These are phyloP conservation scores for Lucilia cuprina DNA, from an alignment of 1,140 invertebrate species.

Conservation along the genomic window DNA sequence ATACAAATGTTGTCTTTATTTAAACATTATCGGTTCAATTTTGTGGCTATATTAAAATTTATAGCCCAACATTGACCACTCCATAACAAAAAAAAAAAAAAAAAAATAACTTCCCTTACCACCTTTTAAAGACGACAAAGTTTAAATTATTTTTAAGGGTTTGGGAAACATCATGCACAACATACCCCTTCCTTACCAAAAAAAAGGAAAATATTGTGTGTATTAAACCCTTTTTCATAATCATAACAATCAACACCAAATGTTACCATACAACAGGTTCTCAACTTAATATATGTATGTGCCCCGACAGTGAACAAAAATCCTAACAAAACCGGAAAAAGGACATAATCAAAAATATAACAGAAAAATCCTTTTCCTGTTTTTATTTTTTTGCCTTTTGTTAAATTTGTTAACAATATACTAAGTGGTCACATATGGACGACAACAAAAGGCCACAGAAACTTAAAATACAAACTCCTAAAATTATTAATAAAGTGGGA, in stretches of 20 bases:
- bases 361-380: conserved; percentile 20
- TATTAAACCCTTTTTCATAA: neutral
- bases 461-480: neutral
- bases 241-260: conserved; percentile 35
- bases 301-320: neutral
- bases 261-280: conserved; percentile 28
- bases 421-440: conserved; percentile 32
- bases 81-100: neutral
- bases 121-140: neutral
- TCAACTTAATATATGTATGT: neutral
- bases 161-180: neutral
- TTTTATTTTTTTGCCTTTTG: neutral
- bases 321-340: conserved; percentile 17
- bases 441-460: conserved; percentile 26
- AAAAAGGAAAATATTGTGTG: neutral
- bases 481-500: neutral
- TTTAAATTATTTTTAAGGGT: neutral
- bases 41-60: conserved; percentile 33
- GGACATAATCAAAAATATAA: conserved; percentile 32
- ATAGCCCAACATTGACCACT: neutral
- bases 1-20: neutral
- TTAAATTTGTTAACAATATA: neutral
- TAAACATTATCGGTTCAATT: conserved; percentile 20
- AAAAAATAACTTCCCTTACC: neutral
- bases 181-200: too few species aligned